These are phyloP conservation scores for Oceanodroma leucorhoa DNA, from an alignment of 2,797 vertebrate genomes.

Conservation along the genomic window DNA sequence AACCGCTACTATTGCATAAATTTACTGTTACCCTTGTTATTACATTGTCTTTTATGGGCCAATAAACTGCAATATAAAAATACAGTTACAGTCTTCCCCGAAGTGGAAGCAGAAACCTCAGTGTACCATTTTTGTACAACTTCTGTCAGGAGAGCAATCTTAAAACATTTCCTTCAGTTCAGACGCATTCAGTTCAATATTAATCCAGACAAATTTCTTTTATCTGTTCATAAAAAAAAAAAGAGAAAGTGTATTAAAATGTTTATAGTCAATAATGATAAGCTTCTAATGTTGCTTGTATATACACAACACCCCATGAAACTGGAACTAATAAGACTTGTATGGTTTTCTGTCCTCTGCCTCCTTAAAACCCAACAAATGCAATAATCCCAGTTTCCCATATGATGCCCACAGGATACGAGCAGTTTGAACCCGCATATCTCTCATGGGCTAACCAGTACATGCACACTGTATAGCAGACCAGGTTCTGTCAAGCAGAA, in stretches of 20 bases:
- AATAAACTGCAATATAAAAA: conserved; percentile 3
- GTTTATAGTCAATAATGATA: neutral
- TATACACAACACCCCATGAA: neutral
- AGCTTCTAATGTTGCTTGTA: neutral
- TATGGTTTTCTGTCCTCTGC: neutral
- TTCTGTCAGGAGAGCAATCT: neutral
- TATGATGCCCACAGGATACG: fast-evolving
- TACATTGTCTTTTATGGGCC: conserved; percentile 71
- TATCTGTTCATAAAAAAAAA: conserved; percentile 47
- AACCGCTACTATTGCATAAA: conserved; percentile 68
- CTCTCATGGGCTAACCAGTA: neutral
- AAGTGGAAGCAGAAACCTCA: conserved; percentile 14
- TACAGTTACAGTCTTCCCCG: neutral
- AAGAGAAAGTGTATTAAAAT: neutral
- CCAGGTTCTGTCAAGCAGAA: neutral
- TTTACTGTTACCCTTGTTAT: conserved; percentile 65
- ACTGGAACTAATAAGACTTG: neutral
- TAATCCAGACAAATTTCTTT: neutral
- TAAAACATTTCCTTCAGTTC: conserved; percentile 1
- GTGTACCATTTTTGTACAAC: neutral
- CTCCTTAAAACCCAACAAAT: neutral
- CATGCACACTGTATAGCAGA: fast-evolving
- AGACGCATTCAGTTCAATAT: neutral
- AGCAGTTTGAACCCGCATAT: neutral
- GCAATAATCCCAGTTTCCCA: neutral